A percentile compares a stretch with the other conserved stretches of the same genome.
phyloP scores from a whole-genome alignment of 2,797 vertebrate genomes.

The Onychomys arenicola region DNA sequence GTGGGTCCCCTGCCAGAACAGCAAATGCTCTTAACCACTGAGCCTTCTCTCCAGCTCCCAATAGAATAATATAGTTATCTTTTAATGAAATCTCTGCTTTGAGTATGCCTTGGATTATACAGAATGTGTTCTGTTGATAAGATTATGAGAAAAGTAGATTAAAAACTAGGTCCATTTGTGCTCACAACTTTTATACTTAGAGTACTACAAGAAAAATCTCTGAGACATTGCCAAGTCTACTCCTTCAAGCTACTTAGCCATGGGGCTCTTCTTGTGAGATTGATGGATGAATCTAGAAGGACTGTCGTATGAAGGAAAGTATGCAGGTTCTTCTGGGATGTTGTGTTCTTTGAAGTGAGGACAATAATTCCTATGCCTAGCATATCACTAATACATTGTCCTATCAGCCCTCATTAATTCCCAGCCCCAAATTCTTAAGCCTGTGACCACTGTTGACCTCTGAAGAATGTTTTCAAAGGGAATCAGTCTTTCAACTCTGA shows the following conservation, averaged over 20 bases:
- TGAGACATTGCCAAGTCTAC: slow-evolving; percentile 17
- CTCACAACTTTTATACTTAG: slow-evolving; percentile 16
- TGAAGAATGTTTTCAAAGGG: slow-evolving; percentile 53
- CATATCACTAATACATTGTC: slow-evolving; percentile 14
- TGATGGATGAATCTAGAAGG: slow-evolving; percentile 7
- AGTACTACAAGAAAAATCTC: slow-evolving; percentile 1
- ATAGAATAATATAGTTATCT: background rate
- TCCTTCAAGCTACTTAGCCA: slow-evolving; percentile 15
- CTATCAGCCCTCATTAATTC: background rate
- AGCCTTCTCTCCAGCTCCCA: background rate
- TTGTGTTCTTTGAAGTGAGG: slow-evolving; percentile 32
- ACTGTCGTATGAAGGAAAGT: background rate
- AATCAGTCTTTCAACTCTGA: slow-evolving; percentile 23
- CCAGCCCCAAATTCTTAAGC: background rate
- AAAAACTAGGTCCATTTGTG: slow-evolving; percentile 41
- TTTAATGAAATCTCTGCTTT: slow-evolving; percentile 49
- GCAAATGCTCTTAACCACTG: background rate
- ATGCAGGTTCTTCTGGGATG: slow-evolving; percentile 28
- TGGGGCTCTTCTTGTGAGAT: slow-evolving; percentile 6
- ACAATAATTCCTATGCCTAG: background rate
- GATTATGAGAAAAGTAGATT: slow-evolving; percentile 33
- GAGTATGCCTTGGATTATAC: background rate
- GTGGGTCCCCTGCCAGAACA: background rate
- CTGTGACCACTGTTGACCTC: background rate
- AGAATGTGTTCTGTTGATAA: slow-evolving; percentile 48